Evolutionary conservation across 2,888 invertebrate genomes (phyloP).

Genomic region (Andrena trimmerana): DNA sequence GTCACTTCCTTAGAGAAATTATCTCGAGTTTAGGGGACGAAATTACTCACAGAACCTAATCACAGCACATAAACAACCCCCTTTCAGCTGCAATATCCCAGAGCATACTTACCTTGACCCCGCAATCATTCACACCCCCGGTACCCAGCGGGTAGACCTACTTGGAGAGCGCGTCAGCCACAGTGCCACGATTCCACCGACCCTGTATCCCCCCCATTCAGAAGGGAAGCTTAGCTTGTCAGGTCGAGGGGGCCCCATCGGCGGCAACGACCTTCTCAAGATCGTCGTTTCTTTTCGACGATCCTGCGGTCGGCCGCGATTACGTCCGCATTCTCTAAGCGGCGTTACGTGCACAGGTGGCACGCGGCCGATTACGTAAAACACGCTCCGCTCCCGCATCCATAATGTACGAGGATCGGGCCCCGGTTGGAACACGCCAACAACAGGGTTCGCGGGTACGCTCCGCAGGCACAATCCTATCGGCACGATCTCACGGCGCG

Average conservation of each 20-base stretch:
- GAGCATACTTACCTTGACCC: too few species aligned
- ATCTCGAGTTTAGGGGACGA: too few species aligned
- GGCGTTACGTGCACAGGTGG: slow-evolving; percentile 50
- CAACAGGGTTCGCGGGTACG: slow-evolving; percentile 30
- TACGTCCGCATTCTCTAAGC: slow-evolving; percentile 51
- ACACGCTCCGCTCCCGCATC: slow-evolving; percentile 53
- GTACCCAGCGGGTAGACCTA: too few species aligned
- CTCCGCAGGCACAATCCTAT: slow-evolving; percentile 57
- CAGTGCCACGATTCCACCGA: not conserved
- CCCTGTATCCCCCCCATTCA: not conserved
- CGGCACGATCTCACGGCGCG: slow-evolving; percentile 50
- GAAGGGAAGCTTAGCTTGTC: not conserved
- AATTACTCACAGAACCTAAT: too few species aligned
- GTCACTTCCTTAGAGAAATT: too few species aligned
- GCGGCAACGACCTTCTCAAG: slow-evolving; percentile 42
- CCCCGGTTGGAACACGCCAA: slow-evolving; percentile 28
- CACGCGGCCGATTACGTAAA: slow-evolving; percentile 66
- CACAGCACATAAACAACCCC: too few species aligned
- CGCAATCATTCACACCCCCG: too few species aligned
- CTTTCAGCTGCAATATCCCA: too few species aligned
- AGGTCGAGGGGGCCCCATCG: not conserved
- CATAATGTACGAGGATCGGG: slow-evolving; percentile 60
- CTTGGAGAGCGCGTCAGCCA: not conserved
- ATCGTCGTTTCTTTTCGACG: slow-evolving; percentile 34
- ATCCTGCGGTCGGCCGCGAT: slow-evolving; percentile 29